Percentiles rank a stretch among this genome's conserved stretches.
Conservation (phyloP, 2,888 invertebrate species). For the Myopa testacea region DNA sequence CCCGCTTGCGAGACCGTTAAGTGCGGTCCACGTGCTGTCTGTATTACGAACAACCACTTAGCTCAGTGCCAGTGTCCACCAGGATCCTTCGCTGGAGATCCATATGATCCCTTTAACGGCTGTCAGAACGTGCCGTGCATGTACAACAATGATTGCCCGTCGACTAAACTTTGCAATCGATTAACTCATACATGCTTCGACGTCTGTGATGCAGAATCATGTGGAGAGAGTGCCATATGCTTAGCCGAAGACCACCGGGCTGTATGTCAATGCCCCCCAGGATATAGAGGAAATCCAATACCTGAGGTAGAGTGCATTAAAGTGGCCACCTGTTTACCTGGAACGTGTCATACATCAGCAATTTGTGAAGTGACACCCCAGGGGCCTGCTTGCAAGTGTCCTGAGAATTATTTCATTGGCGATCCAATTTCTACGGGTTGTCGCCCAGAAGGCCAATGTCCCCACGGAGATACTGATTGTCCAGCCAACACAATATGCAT, state of each 20-base stretch:
- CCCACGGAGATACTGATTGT: constrained; percentile 79
- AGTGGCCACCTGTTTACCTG: constrained; percentile 79
- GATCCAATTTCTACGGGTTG: constrained; percentile 84
- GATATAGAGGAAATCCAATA: constrained; percentile 82
- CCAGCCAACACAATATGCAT: constrained; percentile 80
- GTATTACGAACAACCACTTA: constrained; percentile 89
- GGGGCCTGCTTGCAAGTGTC: constrained; percentile 84
- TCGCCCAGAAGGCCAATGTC: constrained; percentile 80
- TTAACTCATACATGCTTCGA: constrained; percentile 84
- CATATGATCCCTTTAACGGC: constrained; percentile 79
- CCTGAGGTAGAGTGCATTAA: constrained; percentile 84
- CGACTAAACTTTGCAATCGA: constrained; percentile 84
- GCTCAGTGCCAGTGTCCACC: constrained; percentile 91
- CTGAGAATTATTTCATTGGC: constrained; percentile 79
- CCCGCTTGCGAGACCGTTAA: constrained; percentile 81
- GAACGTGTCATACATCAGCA: constrained; percentile 85
- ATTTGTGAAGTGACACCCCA: constrained; percentile 78
- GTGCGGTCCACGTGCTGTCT: constrained; percentile 89
- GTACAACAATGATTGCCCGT: constrained; percentile 86
- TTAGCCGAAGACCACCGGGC: constrained; percentile 86
- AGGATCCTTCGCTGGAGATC: constrained; percentile 88
- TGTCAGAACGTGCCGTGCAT: constrained; percentile 87
- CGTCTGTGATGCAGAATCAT: constrained; percentile 84
- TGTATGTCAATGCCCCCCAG: constrained; percentile 87
- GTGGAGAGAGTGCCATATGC: constrained; percentile 89